Base-by-base conservation (phyloP, 2,888 invertebrate species). In the Standfussiana lucernea region DNA sequence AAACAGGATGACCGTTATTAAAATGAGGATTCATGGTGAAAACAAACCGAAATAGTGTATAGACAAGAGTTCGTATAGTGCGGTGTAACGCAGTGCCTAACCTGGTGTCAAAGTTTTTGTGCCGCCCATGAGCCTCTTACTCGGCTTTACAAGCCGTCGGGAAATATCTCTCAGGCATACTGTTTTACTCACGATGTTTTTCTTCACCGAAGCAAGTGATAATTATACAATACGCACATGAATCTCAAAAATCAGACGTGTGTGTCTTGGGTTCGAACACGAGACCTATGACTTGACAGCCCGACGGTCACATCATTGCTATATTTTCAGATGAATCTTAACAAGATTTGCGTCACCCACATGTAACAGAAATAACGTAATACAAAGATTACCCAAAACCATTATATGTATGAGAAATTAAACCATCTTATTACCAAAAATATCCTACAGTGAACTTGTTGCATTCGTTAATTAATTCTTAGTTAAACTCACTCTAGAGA, bases 391-490 rank as follows among this genome's bases (percentile, higher is more conserved):
- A 10, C 15, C 18, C 6, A 8, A 69, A 80, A 85, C 74, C 71
- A 69, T 45, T 56, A 67, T 66, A 74, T 79, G 42, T 66, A 74
- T 79, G 42, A 42, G 50, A 66, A 77, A 80, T 73, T 64, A 81
- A 83, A 81, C 35, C 72, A 37, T 73, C 69, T 69, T 75, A 70
- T 66, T 56, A 32, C 71, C 59, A n/a, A 73, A 77, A 82, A 80
- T 69, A 80, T 72, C 83, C 82, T 69, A 73, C 80, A 83, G 72
- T 53, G 32, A 65, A 90, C 91, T 90, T 91, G 91, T 91, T 90
- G 91, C 90, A 69, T 62, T 84, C 82, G 75, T 82, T 90, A 91
- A 91, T 92, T 90, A 91, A 90, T 90, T 90, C 83, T 85, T 82
- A 82, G 86, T 88, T 86, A 85, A 88, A 84, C 75, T 84, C 66